Evolutionary conservation across 2,797 vertebrate genomes (phyloP).

Genomic region (Gila robusta): DNA sequence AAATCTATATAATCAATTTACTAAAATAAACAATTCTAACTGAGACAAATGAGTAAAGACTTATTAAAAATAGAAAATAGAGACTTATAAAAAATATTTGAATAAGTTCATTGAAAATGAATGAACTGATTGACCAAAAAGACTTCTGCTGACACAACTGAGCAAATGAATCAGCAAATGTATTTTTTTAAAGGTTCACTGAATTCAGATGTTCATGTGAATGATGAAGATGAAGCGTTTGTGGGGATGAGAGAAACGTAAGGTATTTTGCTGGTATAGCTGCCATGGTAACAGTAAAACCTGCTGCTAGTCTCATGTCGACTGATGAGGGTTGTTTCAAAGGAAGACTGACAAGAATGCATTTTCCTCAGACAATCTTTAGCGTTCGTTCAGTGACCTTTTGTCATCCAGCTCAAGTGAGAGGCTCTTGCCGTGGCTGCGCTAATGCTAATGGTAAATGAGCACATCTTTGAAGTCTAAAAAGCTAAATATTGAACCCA

Average conservation of each 20-base stretch:
- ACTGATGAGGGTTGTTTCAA: conserved; percentile 14
- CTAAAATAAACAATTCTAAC: neutral
- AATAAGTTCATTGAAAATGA: neutral
- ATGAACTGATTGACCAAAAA: neutral
- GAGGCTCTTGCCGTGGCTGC: neutral
- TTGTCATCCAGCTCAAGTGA: neutral
- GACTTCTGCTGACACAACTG: neutral
- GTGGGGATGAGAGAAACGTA: conserved; percentile 15
- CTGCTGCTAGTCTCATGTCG: conserved; percentile 10
- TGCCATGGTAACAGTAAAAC: conserved; percentile 52
- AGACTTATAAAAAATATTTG: too few species aligned
- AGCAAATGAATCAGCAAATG: neutral
- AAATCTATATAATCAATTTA: neutral
- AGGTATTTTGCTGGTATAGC: conserved; percentile 21
- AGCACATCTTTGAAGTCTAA: neutral
- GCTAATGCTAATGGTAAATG: neutral
- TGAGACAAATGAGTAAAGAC: neutral
- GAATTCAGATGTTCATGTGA: neutral
- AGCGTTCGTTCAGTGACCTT: neutral
- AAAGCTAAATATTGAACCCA: neutral
- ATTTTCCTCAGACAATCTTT: conserved; percentile 26
- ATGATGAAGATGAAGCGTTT: conserved; percentile 4
- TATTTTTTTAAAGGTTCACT: neutral
- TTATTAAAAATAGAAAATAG: too few species aligned
- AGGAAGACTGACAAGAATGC: conserved; percentile 3